Evolutionary conservation across 1,140 invertebrate genomes (phyloP), one percentile per base, ranked within the genome.

Genomic region (Aphidius ervi): DNA sequence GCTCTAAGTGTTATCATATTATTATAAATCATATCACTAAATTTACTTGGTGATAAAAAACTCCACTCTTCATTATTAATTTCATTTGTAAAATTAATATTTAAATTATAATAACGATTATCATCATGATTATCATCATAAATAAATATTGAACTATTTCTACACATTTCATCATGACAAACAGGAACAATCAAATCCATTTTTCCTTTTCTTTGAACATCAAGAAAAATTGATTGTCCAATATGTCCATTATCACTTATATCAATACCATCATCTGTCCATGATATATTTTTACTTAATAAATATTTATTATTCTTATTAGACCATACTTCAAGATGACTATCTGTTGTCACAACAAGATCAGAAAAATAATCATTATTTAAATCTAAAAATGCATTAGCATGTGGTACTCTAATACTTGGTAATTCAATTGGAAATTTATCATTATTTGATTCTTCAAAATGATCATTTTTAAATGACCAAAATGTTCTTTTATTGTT

Each of bases 351-450:
- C 6, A 96, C 77, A 66, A 94, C 84, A 1, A 97, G 79, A 82
- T 97, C 94, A 8, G 95, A 86, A 59, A 86, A 82, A 71, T 89
- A 86, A 76, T 97, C 94, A 59, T 84, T 83, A 80, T 96, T 90
- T 0, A 95, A 71, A 80, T 98, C 94, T 45, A 95, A 74, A 79
- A 94, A 96, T 2, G 93, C 92, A 82, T 95, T 91, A 1, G 94
- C 91, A 81, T 95, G 91, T 6, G 92, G 91, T 5, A 81, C 72
- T 64, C 82, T 81, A 63, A 90, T 77, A 50, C 69, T 31, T 31
- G 59, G 4, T 50, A 16, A 2, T 63, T 43, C 3, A n/a, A 4
- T 4, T 31, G 50, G 64, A 4, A 77, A 66, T 83, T 90, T 86
- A 0, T 62, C 56, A 16, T 83, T 74, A 46, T 73, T 66, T 41